These are phyloP conservation scores for Antigone vipio DNA, from an alignment of 2,113 vertebrate species.

Conservation along the genomic window DNA sequence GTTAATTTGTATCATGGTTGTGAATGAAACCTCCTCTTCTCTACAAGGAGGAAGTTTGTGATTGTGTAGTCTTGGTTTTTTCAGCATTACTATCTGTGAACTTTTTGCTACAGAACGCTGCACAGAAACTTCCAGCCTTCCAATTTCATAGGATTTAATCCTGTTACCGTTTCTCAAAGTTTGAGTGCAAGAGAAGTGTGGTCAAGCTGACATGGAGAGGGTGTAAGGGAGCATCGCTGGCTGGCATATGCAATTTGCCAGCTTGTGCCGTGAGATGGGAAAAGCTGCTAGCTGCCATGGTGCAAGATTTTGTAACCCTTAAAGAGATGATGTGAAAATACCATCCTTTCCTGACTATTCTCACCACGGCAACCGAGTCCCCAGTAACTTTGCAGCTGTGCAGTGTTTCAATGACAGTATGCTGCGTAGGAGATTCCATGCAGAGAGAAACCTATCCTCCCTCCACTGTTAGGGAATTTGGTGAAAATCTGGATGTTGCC, in stretches of 20 bases:
- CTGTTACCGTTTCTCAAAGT: background rate
- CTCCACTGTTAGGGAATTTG: background rate
- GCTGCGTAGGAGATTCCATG: background rate
- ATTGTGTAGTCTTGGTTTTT: background rate
- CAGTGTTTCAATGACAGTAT: background rate
- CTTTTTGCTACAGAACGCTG: background rate
- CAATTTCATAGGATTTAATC: background rate
- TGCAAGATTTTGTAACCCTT: background rate
- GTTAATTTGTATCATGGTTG: background rate
- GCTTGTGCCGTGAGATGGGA: background rate
- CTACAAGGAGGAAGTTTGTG: background rate
- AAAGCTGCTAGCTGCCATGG: background rate
- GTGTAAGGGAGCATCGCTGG: background rate
- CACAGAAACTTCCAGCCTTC: background rate
- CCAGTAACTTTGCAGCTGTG: background rate
- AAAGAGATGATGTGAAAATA: background rate
- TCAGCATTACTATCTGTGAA: background rate
- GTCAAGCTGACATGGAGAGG: background rate
- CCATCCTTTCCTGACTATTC: background rate
- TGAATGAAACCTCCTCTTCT: background rate
- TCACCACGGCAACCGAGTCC: accelerated
- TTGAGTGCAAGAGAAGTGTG: background rate
- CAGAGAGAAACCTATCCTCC: background rate
- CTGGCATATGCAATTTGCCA: background rate
- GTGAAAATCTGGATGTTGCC: background rate